Percentiles rank a stretch among this genome's conserved stretches.
phyloP scores from a whole-genome alignment of 2,797 vertebrate genomes.

The Corythornis leucogaster region DNA sequence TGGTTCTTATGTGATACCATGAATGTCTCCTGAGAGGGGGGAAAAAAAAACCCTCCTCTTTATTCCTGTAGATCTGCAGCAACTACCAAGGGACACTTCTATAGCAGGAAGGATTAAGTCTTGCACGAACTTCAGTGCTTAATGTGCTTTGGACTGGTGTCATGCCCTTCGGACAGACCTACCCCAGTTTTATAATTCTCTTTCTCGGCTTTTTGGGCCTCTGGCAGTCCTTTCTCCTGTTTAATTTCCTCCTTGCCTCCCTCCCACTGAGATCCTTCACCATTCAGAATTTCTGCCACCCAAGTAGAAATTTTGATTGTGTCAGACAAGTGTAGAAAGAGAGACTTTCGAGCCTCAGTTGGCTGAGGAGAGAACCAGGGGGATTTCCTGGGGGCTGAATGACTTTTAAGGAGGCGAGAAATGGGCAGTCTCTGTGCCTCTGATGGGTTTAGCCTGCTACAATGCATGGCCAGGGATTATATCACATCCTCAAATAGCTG shows the following conservation, averaged over 20 bases:
- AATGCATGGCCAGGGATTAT: neutral
- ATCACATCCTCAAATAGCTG: neutral
- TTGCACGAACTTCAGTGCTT: constrained; percentile 50
- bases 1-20: constrained; percentile 56
- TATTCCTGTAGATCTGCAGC: constrained; percentile 49
- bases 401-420: neutral
- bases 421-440: neutral
- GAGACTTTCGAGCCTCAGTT: neutral
- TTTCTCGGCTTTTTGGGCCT: constrained; percentile 50
- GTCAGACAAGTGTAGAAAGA: constrained; percentile 54
- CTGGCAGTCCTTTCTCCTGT: constrained; percentile 52
- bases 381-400: neutral
- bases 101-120: constrained; percentile 60
- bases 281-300: constrained; percentile 65
- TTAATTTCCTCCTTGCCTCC: constrained; percentile 65
- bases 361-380: neutral
- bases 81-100: constrained; percentile 42
- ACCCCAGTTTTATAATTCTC: constrained; percentile 60
- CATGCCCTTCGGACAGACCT: constrained; percentile 69
- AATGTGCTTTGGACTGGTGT: constrained; percentile 66
- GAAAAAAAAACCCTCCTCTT: neutral
- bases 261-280: constrained; percentile 52
- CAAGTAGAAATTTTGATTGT: constrained; percentile 62
- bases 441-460: neutral
- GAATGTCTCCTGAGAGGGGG: constrained; percentile 41